phyloP scores from a whole-genome alignment of 2,797 vertebrate genomes.

The Xenopus petersii region DNA sequence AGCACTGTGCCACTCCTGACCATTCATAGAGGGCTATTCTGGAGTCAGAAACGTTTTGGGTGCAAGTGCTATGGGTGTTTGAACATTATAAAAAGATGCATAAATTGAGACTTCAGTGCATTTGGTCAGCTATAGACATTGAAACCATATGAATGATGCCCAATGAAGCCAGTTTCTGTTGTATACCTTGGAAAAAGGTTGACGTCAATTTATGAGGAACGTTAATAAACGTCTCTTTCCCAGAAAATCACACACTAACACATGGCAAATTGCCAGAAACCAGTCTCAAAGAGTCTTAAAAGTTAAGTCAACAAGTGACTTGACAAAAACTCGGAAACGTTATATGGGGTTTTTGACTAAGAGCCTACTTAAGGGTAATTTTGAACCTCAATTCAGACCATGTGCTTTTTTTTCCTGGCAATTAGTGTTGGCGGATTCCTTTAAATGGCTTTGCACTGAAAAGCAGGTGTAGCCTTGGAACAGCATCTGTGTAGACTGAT shows the following conservation, averaged over 20 bases:
- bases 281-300: not conserved
- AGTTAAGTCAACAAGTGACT: not conserved
- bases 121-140: too few species aligned
- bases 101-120: too few species aligned
- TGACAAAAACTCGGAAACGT: not conserved
- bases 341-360: constrained; percentile 1
- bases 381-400: not conserved
- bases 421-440: not conserved
- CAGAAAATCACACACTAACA: not conserved
- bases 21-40: too few species aligned
- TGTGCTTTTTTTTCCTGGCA: not conserved
- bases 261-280: not conserved
- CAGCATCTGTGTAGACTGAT: constrained; percentile 1
- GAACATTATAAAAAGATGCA: too few species aligned
- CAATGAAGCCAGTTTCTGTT: too few species aligned
- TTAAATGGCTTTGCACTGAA: not conserved
- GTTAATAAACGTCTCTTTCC: not conserved
- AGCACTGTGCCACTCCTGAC: too few species aligned
- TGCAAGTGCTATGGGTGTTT: too few species aligned
- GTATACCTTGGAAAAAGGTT: too few species aligned
- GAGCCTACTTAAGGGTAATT: not conserved
- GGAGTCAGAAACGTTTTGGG: too few species aligned
- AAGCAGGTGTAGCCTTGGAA: not conserved
- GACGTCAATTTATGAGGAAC: too few species aligned
- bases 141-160: too few species aligned